Base-by-base conservation (phyloP, 2,888 invertebrate species). In the Diarsia mendica region DNA sequence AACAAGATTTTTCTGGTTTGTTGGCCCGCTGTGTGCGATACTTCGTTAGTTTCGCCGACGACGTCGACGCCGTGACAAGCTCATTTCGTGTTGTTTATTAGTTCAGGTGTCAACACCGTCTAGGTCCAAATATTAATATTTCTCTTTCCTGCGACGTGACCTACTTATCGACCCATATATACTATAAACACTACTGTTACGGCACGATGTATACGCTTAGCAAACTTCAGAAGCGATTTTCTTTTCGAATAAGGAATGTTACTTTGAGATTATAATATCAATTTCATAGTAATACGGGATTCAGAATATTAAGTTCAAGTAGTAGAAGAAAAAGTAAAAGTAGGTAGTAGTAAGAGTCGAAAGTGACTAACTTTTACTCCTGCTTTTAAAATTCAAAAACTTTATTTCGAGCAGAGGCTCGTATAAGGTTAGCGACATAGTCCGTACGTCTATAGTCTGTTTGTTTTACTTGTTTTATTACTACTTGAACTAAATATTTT, bases 31-130 rank as follows among this genome's bases (percentile, higher is more conserved):
- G 75, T 75, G 70, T 79, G 70, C 74, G 64, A 82, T 84, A 87
- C 81, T 87, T 89, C 86, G 84, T 87, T 89, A 86, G 85, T 78
- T 80, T 70, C 53, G 58, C 28, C 75, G 83, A 58, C 66, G 67
- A 63, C 66, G 67, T 49, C 53, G 72, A 55, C 67, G 64, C 58
- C 39, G 72, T 87, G 86, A 87, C 86, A 80, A 86, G 77, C 80
- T 85, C 79, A 83, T 85, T 87, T 75, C 75, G 65, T 69, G 70
- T 77, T 85, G 79, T 85, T 83, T 86, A 86, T 86, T 80, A 79
- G 77, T 76, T 80, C 79, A 79, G 85, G 75, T 87, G 85, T 79
- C 85, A 82, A 65, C 77, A 23, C 18, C 70, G 80, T 85, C 72
- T 85, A 72, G 83, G 73, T 68, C 73, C 68, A 66, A 79, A 85